phyloP scores from a whole-genome alignment of 2,113 vertebrate species.

The Muscicapa adusta region DNA sequence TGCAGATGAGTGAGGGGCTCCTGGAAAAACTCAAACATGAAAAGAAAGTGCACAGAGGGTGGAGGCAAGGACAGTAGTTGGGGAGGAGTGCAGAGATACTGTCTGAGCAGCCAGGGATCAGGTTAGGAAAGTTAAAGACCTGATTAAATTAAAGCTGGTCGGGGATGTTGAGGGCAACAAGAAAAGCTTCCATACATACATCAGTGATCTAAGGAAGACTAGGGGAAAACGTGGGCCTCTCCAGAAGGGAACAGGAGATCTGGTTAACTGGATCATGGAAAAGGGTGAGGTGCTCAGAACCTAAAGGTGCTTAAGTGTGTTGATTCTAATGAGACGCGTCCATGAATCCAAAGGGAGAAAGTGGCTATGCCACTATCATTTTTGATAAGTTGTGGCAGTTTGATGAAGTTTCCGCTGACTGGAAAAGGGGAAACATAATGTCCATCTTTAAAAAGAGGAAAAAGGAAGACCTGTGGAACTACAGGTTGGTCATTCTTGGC shows the following conservation, averaged over 20 bases:
- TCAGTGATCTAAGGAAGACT: not conserved
- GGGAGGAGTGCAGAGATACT: not conserved
- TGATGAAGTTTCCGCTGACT: not conserved
- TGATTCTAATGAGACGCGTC: not conserved
- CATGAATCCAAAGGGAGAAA: not conserved
- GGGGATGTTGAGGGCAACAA: not conserved
- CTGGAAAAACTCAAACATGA: not conserved
- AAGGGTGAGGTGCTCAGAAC: not conserved
- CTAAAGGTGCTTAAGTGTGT: rapidly evolving
- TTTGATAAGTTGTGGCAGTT: not conserved
- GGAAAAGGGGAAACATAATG: not conserved
- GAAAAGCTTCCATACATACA: rapidly evolving
- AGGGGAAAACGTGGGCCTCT: not conserved
- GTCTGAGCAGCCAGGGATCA: not conserved
- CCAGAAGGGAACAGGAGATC: not conserved
- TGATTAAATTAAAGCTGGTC: not conserved
- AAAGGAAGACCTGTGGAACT: not conserved
- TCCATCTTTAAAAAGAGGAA: not conserved
- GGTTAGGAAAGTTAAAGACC: not conserved
- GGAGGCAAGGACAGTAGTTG: not conserved
- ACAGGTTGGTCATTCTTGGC: not conserved
- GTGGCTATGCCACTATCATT: not conserved
- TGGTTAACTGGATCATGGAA: not conserved
- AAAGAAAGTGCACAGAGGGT: not conserved
- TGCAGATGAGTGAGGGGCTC: not conserved